A percentile compares a stretch with the other conserved stretches of the same genome.
Conservation (phyloP, 1,140 invertebrate species). For the Drosophila carrolli region DNA sequence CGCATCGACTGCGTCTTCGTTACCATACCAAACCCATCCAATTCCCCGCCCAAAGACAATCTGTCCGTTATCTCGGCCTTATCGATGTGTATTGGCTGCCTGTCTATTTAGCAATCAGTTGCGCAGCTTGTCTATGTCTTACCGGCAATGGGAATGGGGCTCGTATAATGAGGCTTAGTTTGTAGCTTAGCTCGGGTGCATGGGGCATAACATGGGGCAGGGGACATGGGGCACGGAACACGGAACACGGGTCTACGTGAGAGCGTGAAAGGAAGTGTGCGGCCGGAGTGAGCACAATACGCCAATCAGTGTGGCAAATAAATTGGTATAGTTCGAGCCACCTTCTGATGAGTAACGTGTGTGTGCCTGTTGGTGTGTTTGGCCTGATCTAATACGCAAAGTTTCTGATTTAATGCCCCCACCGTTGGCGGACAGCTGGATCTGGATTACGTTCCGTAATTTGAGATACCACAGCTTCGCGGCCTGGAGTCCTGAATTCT, state of each 20-base stretch:
- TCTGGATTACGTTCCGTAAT: constrained; percentile 28
- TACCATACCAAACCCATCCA: background rate
- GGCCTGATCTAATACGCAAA: constrained; percentile 47
- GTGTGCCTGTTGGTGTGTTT: constrained; percentile 9
- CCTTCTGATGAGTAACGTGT: constrained; percentile 2
- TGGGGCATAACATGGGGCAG: constrained; percentile 12
- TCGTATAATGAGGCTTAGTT: constrained; percentile 62
- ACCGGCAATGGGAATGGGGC: constrained; percentile 9
- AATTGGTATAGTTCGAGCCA: constrained; percentile 49
- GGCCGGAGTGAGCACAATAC: constrained; percentile 43
- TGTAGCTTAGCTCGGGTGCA: constrained; percentile 40
- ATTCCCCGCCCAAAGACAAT: constrained; percentile 36
- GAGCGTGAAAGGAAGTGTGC: constrained; percentile 27
- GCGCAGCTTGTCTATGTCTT: constrained; percentile 57
- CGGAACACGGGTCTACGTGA: constrained; percentile 31
- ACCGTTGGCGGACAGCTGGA: constrained; percentile 19
- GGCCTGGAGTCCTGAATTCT: background rate
- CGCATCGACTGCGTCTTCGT: constrained; percentile 17
- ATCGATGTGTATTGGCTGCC: constrained; percentile 60
- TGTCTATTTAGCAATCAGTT: constrained; percentile 67
- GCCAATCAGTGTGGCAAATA: constrained; percentile 62
- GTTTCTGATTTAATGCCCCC: constrained; percentile 52
- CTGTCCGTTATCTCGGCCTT: constrained; percentile 51
- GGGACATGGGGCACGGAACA: background rate
- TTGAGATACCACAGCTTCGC: constrained; percentile 16